Conservation (phyloP, 2,888 invertebrate species). For the Macrophya alboannulata region DNA sequence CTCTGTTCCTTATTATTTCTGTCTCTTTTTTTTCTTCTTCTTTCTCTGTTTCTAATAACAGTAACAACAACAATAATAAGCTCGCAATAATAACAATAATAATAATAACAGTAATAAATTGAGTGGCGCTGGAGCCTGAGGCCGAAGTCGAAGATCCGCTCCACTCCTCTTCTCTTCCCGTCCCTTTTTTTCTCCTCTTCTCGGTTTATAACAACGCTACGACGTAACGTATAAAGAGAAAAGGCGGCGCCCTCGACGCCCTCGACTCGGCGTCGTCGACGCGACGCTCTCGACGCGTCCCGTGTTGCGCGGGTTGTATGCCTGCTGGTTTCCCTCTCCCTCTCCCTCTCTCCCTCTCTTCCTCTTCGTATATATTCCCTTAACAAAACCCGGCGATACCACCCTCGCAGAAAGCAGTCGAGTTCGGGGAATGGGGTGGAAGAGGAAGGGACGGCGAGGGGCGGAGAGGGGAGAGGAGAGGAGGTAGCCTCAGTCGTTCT, state of each 20-base stretch:
- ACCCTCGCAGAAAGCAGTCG: slow-evolving; percentile 55
- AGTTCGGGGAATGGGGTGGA: slow-evolving; percentile 57
- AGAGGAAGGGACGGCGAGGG: neutral
- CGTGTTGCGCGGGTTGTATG: slow-evolving; percentile 54
- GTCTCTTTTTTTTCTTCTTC: neutral
- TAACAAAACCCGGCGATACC: slow-evolving; percentile 27
- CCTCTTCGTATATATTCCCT: too few species aligned
- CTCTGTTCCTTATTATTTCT: neutral
- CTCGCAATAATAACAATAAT: neutral
- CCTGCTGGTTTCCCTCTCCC: slow-evolving; percentile 44
- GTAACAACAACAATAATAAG: neutral
- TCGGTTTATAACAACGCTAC: neutral
- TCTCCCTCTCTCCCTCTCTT: neutral
- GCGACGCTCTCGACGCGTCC: slow-evolving; percentile 38
- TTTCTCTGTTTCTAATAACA: neutral
- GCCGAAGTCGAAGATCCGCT: slow-evolving; percentile 34
- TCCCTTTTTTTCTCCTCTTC: neutral
- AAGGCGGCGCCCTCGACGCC: slow-evolving; percentile 50
- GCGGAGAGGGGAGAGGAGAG: neutral
- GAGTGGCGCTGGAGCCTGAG: slow-evolving; percentile 43
- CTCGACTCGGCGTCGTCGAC: slow-evolving; percentile 35
- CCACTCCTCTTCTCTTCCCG: neutral
- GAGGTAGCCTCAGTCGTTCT: slow-evolving; percentile 63
- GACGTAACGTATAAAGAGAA: neutral
- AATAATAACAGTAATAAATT: slow-evolving; percentile 46